Percentiles rank a stretch among this genome's conserved stretches.
Evolutionary conservation across 2,888 invertebrate species (phyloP).

Genomic region (Cryptocephalus primarius): DNA sequence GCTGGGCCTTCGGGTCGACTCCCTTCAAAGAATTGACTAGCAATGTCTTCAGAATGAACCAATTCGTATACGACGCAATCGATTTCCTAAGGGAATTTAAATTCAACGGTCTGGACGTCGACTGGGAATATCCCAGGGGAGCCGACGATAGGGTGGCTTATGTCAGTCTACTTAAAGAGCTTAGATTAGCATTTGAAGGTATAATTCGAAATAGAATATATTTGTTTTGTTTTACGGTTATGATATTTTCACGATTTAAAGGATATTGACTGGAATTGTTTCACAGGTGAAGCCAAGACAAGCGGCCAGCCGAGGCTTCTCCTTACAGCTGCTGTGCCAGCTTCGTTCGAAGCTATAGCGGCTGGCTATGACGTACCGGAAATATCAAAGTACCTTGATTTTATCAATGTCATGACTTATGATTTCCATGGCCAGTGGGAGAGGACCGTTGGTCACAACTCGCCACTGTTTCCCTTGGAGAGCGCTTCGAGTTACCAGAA

Average conservation of each 20-base stretch:
- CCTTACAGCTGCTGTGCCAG: conserved; percentile 79
- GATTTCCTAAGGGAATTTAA: conserved; percentile 84
- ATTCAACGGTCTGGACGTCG: conserved; percentile 86
- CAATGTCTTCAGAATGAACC: conserved; percentile 88
- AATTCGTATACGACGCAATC: conserved; percentile 89
- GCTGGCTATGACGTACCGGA: conserved; percentile 91
- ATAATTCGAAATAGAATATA: not conserved
- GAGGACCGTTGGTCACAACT: conserved; percentile 85
- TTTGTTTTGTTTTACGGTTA: no score
- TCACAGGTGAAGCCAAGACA: conserved; percentile 52
- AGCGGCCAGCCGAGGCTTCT: conserved; percentile 62
- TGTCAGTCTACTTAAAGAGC: conserved; percentile 72
- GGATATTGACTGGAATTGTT: no score
- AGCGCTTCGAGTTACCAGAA: conserved; percentile 85
- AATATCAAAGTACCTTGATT: conserved; percentile 86
- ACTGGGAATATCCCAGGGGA: conserved; percentile 91
- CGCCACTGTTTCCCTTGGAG: conserved; percentile 79
- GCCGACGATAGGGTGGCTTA: conserved; percentile 78
- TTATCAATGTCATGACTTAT: conserved; percentile 91
- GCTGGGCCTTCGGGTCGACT: conserved; percentile 93
- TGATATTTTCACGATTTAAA: no score
- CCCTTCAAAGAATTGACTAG: conserved; percentile 88
- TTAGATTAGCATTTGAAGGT: conserved; percentile 81
- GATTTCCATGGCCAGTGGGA: conserved; percentile 96
- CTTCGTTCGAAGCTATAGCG: conserved; percentile 86